Evolutionary conservation across 2,113 vertebrate genomes (phyloP).

Genomic region (Mormyrus lacerda): DNA sequence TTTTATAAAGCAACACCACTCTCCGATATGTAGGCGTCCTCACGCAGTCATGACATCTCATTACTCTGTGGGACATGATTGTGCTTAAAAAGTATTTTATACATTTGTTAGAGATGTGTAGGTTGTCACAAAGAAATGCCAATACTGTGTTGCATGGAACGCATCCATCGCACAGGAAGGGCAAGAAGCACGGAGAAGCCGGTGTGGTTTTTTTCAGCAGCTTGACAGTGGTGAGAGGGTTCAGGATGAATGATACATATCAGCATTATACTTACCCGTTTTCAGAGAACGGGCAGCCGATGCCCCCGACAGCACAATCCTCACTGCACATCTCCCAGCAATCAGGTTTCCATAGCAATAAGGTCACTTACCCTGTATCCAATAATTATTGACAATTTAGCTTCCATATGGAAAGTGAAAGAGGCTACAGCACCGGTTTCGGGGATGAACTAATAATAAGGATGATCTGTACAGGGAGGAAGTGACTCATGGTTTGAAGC

Average conservation of each 20-base stretch:
- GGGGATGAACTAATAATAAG: background rate
- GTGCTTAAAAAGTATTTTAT: background rate
- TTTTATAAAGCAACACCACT: background rate
- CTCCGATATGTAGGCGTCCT: background rate
- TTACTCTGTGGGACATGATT: background rate
- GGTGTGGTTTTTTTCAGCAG: background rate
- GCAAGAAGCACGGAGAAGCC: background rate
- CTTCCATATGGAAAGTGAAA: background rate
- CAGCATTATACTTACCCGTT: background rate
- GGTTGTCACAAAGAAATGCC: background rate
- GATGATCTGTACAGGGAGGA: background rate
- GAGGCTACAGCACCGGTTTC: background rate
- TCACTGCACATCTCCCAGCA: background rate
- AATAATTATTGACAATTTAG: constrained; percentile 4
- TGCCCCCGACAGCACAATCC: background rate
- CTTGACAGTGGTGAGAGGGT: background rate
- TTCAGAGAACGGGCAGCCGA: background rate
- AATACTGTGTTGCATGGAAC: background rate
- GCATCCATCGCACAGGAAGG: background rate
- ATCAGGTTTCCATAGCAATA: constrained; percentile 6
- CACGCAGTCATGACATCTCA: background rate
- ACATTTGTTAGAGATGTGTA: background rate
- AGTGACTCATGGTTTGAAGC: background rate
- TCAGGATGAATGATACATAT: background rate
- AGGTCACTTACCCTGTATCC: background rate